Conservation (phyloP, 2,797 vertebrate genomes). For the Selene dorsalis region DNA sequence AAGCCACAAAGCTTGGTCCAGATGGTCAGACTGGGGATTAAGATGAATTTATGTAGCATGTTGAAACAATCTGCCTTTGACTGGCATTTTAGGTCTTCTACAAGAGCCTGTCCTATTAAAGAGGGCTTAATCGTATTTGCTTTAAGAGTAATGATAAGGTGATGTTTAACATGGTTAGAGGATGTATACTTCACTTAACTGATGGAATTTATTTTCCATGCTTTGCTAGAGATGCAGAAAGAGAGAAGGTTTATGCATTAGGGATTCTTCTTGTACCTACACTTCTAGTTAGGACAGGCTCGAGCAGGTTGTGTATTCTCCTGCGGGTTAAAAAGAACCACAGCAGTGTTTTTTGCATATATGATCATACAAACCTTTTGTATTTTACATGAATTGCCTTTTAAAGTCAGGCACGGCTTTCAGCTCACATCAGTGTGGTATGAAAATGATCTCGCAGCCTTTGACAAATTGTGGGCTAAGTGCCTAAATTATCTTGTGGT, state of each 20-base stretch:
- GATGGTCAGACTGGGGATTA: constrained; percentile 74
- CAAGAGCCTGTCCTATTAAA: constrained; percentile 55
- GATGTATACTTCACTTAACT: constrained; percentile 9
- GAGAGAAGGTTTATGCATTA: too few species aligned
- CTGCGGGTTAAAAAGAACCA: background rate
- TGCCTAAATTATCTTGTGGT: constrained; percentile 35
- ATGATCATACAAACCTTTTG: background rate
- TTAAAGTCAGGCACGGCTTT: background rate
- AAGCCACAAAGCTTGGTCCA: constrained; percentile 66
- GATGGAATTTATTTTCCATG: background rate
- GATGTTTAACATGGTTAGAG: constrained; percentile 31
- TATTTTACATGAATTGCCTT: constrained; percentile 7
- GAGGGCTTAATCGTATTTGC: constrained; percentile 48
- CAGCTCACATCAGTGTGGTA: constrained; percentile 16
- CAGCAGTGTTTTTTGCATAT: background rate
- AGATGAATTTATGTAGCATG: constrained; percentile 71
- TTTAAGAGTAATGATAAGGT: constrained; percentile 44
- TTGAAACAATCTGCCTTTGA: constrained; percentile 63
- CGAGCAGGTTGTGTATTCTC: background rate
- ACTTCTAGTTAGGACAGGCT: background rate
- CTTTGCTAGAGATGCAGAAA: background rate
- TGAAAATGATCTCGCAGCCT: constrained; percentile 23
- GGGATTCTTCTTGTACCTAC: too few species aligned
- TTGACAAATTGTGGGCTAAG: constrained; percentile 27
- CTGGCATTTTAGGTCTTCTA: constrained; percentile 44